Evolutionary conservation across 2,888 invertebrate genomes (phyloP).

Genomic region (Drosophila subsilvestris): DNA sequence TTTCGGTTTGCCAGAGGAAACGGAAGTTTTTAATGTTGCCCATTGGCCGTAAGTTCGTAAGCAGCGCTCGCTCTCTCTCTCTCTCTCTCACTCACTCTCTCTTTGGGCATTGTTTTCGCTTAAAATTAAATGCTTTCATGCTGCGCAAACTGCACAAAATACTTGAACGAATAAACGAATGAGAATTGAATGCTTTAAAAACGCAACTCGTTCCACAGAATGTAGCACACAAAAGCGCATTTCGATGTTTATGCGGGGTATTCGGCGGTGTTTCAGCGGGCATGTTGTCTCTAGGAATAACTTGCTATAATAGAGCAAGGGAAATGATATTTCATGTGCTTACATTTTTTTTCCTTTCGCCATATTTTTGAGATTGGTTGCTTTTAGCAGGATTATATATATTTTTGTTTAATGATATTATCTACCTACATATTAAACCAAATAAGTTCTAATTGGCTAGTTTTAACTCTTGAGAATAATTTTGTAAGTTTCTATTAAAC

Average conservation of each 20-base stretch:
- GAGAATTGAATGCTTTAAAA: conserved; percentile 23
- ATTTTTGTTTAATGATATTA: too few relatives aligned
- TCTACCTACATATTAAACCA: background rate
- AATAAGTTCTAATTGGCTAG: background rate
- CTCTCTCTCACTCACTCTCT: too few relatives aligned
- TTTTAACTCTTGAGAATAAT: too few relatives aligned
- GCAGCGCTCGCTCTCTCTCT: conserved; percentile 18
- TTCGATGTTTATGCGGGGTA: conserved; percentile 49
- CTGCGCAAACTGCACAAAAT: conserved; percentile 14
- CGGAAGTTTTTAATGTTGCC: conserved; percentile 79
- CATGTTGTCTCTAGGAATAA: conserved; percentile 3
- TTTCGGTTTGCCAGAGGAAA: conserved; percentile 58
- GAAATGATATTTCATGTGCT: too few relatives aligned
- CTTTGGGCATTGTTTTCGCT: conserved; percentile 57
- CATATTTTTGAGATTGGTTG: too few relatives aligned
- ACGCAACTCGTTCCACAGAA: background rate
- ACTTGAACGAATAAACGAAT: conserved; percentile 10
- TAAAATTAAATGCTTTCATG: conserved; percentile 64
- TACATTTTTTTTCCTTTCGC: too few relatives aligned
- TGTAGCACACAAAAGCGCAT: conserved; percentile 51
- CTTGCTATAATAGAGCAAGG: background rate
- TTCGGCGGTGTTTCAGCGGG: background rate
- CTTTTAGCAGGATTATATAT: background rate
- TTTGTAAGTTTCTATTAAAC: too few relatives aligned
- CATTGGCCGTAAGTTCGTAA: conserved; percentile 55